Percentiles rank a stretch among this genome's conserved stretches.
These are phyloP conservation scores for Anguilla obscura DNA, from an alignment of 2,797 vertebrate species.

Conservation along the genomic window DNA sequence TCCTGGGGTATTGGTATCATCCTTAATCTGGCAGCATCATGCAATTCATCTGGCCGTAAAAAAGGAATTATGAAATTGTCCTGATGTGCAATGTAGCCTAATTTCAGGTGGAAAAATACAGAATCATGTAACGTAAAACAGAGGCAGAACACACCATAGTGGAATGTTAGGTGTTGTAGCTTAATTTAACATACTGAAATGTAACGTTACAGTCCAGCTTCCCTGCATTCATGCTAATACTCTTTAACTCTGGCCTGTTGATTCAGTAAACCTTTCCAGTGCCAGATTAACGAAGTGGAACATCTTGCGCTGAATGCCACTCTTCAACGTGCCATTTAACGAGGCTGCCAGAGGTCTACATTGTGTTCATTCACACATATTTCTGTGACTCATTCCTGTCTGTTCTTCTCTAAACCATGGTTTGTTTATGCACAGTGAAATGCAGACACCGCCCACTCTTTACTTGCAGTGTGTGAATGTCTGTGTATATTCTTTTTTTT, in stretches of 20 bases:
- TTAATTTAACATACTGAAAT: neutral
- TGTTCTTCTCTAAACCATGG: neutral
- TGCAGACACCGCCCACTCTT: neutral
- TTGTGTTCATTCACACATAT: conserved; percentile 3
- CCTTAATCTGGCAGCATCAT: too few relatives aligned
- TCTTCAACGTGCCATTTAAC: neutral
- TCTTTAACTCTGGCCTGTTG: neutral
- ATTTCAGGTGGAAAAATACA: too few relatives aligned
- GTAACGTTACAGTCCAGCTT: neutral
- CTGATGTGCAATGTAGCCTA: too few relatives aligned
- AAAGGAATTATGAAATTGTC: too few relatives aligned
- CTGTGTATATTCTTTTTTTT: neutral
- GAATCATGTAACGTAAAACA: too few relatives aligned
- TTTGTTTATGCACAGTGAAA: neutral
- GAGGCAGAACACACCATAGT: neutral
- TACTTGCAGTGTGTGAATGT: neutral
- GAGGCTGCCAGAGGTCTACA: neutral
- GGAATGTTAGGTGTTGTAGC: neutral
- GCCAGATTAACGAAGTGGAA: neutral
- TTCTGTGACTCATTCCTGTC: neutral
- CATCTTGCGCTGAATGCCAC: neutral
- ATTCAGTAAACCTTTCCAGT: neutral
- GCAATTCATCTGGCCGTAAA: too few relatives aligned
- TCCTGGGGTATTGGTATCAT: neutral
- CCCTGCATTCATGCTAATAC: neutral